Conservation (phyloP, 1,140 invertebrate species). For the Diabrotica virgifera region DNA sequence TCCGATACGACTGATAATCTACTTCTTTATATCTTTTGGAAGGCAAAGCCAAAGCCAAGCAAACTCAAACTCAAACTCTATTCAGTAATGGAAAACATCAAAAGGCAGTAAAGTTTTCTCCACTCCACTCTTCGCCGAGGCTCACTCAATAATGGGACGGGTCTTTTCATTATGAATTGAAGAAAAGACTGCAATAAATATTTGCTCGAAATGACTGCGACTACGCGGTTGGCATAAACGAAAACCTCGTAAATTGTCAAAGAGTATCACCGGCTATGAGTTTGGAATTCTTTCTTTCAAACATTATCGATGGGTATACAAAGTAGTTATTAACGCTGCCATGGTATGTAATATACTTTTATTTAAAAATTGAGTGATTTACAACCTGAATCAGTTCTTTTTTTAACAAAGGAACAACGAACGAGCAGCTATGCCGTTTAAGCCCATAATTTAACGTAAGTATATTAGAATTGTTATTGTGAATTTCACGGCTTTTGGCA, state of each 20-base stretch:
- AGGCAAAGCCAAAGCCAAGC: neutral
- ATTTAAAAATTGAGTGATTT: too few relatives aligned
- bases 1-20: neutral
- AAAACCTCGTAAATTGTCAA: neutral
- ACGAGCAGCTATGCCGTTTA: too few relatives aligned
- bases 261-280: too few relatives aligned
- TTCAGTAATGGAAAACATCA: conserved; percentile 1
- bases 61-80: neutral
- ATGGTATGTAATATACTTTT: too few relatives aligned
- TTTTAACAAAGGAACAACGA: too few relatives aligned
- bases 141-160: conserved; percentile 1
- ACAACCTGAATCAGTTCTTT: too few relatives aligned
- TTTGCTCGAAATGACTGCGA: neutral
- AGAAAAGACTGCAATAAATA: neutral
- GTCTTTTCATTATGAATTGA: conserved; percentile 2
- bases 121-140: neutral
- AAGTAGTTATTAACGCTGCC: too few relatives aligned
- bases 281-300: too few relatives aligned
- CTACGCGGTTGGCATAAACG: neutral
- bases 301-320: too few relatives aligned
- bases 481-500: too few relatives aligned
- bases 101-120: neutral
- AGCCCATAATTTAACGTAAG: too few relatives aligned
- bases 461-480: too few relatives aligned
- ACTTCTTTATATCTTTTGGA: conserved; percentile 3